Evolutionary conservation across 2,113 vertebrate genomes (phyloP).

Genomic region (Holacanthus passer): DNA sequence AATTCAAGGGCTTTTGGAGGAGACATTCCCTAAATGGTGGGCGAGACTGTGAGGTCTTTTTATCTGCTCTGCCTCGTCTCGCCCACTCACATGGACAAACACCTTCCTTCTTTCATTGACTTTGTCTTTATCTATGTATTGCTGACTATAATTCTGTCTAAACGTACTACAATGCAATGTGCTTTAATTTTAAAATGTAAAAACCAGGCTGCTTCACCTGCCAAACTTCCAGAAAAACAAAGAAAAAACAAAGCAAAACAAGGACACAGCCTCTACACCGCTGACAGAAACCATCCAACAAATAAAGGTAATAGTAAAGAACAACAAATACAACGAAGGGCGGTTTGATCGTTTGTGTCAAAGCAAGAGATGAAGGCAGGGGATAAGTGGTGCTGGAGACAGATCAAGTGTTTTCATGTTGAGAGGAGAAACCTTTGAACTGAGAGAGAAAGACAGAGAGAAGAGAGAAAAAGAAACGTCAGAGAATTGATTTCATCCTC

Average conservation of each 20-base stretch:
- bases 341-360: conserved; percentile 10
- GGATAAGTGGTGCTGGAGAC: conserved; percentile 15
- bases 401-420: conserved; percentile 46
- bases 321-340: not conserved
- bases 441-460: conserved; percentile 12
- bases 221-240: not conserved
- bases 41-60: conserved; percentile 33
- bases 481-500: conserved; percentile 59
- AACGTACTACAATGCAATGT: not conserved
- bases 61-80: conserved; percentile 36
- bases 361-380: conserved; percentile 22
- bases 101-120: not conserved
- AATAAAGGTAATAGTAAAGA: not conserved
- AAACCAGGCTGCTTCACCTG: not conserved
- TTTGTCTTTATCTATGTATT: not conserved
- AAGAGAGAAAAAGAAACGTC: conserved; percentile 5
- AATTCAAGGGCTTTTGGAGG: conserved; percentile 79
- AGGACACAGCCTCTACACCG: not conserved
- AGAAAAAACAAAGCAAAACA: not conserved
- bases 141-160: not conserved
- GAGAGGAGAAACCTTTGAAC: conserved; percentile 63
- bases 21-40: conserved; percentile 69
- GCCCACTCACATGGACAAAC: not conserved
- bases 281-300: not conserved
- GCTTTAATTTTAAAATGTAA: no score